phyloP scores from a whole-genome alignment of 2,113 vertebrate genomes.

The Scomber japonicus region DNA sequence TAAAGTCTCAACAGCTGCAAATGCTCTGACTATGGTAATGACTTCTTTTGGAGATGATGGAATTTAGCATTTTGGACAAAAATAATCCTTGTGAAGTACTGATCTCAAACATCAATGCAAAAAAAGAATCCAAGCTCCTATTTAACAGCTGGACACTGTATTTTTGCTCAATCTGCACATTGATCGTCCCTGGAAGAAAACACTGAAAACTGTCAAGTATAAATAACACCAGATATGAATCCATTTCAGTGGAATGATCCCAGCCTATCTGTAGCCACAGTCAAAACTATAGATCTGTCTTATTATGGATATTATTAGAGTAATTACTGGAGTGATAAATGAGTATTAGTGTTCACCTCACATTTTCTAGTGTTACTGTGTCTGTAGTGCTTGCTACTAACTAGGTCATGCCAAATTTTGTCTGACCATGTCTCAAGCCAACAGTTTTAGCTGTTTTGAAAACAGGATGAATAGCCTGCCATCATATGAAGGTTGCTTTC shows the following conservation, averaged over 20 bases:
- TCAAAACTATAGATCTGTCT: not conserved
- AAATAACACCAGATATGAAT: constrained; percentile 17
- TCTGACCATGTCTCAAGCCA: no score
- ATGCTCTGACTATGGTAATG: constrained; percentile 57
- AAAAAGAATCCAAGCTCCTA: constrained; percentile 16
- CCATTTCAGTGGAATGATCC: not conserved
- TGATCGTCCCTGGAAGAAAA: constrained; percentile 21
- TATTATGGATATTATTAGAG: not conserved
- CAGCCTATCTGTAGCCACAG: not conserved
- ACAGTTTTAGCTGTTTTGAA: no score
- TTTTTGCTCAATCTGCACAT: constrained; percentile 42
- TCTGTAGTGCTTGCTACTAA: no score
- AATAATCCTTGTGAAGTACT: constrained; percentile 51
- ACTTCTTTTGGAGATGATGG: constrained; percentile 61
- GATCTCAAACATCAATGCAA: constrained; percentile 57
- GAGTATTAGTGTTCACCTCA: not conserved
- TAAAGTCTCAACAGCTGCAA: constrained; percentile 64
- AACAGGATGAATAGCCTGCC: no score
- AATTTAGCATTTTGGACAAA: constrained; percentile 58
- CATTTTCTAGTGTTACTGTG: not conserved
- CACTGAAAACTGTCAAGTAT: constrained; percentile 14
- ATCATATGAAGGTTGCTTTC: no score
- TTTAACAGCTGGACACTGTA: constrained; percentile 25
- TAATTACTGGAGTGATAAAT: not conserved
- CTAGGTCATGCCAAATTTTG: no score